Evolutionary conservation across 2,797 vertebrate genomes (phyloP), one percentile per base, ranked within the genome.

Genomic region (Leptoclinus maculatus): DNA sequence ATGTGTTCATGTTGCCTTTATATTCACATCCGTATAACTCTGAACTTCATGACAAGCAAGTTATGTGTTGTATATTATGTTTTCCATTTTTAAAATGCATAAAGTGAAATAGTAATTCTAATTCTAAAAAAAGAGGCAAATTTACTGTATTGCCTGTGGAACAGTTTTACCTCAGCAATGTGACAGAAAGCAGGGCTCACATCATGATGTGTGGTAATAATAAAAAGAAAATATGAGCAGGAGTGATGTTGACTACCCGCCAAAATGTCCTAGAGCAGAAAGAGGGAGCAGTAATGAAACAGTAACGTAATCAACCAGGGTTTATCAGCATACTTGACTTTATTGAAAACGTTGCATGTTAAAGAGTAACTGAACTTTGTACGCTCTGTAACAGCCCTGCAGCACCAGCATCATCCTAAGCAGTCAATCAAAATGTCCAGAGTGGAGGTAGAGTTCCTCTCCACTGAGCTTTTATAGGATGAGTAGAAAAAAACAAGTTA

Each of bases 401-500:
- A 86, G 85, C 86, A 39, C 7, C 34, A 7, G 49, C 74, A 29
- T 45, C 63, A 45, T 79, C 60, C 56, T 68, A 10, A 76, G 74
- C 68, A 74, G 41, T 83, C 83, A 79, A 82, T 90, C 88, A 80
- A 68, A 80, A 41, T 34, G 56, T 39, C 59, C 74, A 65, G 69
- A 71, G 72, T 51, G 71, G 49, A 67, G 71, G n/a, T 49, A 5
- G 32, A 67, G 78, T 72, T 76, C 16, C 51, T 72, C 81, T 78
- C 74, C 74, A 58, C 80, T 13, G 16, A 78, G 79, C 66, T 27
- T 82, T 78, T 17, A 68, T 10, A 67, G 39, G 12, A 51, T 34
- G 51, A 74, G 68, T 3, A 19, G 59, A 85, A 72, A 79, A 85
- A 90, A 87, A 89, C 68, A 83, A 80, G 67, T 54, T 79, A 5